A percentile compares a stretch with the other conserved stretches of the same genome.
Conservation (phyloP, 1,140 invertebrate species). For the Ceratitis capitata region DNA sequence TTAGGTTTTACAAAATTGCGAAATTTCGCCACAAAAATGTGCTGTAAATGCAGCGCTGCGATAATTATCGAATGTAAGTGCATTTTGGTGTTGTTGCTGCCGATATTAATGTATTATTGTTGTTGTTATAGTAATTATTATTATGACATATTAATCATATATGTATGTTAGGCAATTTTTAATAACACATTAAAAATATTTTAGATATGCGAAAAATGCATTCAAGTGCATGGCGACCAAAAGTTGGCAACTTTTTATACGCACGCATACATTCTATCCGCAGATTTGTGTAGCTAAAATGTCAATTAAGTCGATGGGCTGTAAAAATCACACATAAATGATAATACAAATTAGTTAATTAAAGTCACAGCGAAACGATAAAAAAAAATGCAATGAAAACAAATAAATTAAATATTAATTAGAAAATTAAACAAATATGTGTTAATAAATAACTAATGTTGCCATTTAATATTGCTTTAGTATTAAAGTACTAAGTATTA, state of each 20-base stretch:
- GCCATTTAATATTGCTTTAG: neutral
- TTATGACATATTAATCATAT: conserved; percentile 10
- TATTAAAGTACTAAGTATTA: neutral
- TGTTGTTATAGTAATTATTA: neutral
- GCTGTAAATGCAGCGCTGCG: neutral
- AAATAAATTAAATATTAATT: neutral
- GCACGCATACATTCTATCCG: neutral
- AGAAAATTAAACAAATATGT: neutral
- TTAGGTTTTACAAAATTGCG: conserved; percentile 22
- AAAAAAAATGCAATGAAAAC: neutral
- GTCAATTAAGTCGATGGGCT: conserved; percentile 13
- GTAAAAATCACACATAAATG: neutral
- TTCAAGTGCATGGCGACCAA: neutral
- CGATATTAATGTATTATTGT: neutral
- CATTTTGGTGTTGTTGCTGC: neutral
- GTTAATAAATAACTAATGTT: neutral
- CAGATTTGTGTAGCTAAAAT: neutral
- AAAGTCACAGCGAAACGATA: neutral
- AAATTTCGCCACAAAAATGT: conserved; percentile 17
- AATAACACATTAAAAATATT: neutral
- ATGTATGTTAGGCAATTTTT: neutral
- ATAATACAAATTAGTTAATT: conserved; percentile 8
- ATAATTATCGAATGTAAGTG: conserved; percentile 5
- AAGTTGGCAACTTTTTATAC: neutral
- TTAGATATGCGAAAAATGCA: conserved; percentile 16